Evolutionary conservation across 1,140 invertebrate species (phyloP).

Genomic region (Proales similis): DNA sequence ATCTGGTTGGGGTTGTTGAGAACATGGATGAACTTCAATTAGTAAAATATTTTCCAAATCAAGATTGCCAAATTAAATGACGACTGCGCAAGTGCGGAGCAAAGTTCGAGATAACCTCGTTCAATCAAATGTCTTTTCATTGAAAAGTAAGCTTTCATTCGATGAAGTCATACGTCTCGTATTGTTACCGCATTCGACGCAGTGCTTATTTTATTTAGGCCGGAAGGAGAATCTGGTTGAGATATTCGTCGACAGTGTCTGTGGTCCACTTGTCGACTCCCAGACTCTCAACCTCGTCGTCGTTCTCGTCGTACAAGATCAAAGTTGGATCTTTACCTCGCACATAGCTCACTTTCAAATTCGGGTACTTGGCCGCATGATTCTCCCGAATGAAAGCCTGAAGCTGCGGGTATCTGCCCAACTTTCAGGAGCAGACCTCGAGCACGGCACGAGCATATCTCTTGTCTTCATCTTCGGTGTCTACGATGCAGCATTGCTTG

Average conservation of each 20-base stretch:
- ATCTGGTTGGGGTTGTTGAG: too few relatives aligned
- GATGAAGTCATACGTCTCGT: too few relatives aligned
- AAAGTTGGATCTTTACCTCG: constrained; percentile 84
- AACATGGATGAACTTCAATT: too few relatives aligned
- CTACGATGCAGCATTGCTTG: constrained; percentile 64
- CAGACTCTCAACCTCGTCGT: constrained; percentile 58
- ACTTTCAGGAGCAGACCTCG: constrained; percentile 88
- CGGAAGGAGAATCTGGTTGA: constrained; percentile 79
- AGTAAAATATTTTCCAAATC: too few relatives aligned
- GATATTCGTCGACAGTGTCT: constrained; percentile 86
- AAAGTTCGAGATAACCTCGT: too few relatives aligned
- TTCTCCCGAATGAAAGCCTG: constrained; percentile 75
- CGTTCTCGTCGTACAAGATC: constrained; percentile 67
- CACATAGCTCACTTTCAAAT: constrained; percentile 78
- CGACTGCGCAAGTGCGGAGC: too few relatives aligned
- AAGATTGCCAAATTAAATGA: too few relatives aligned
- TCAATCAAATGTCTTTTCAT: too few relatives aligned
- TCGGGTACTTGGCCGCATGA: constrained; percentile 72
- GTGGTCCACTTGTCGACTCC: constrained; percentile 96
- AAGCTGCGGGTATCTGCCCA: constrained; percentile 87
- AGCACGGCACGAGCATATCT: constrained; percentile 75
- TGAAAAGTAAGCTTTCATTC: too few relatives aligned
- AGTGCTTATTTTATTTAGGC: too few relatives aligned
- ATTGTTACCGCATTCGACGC: too few relatives aligned
- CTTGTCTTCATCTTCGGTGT: constrained; percentile 44